Evolutionary conservation across 2,888 invertebrate genomes (phyloP).

Genomic region (Stratiomys singularior): DNA sequence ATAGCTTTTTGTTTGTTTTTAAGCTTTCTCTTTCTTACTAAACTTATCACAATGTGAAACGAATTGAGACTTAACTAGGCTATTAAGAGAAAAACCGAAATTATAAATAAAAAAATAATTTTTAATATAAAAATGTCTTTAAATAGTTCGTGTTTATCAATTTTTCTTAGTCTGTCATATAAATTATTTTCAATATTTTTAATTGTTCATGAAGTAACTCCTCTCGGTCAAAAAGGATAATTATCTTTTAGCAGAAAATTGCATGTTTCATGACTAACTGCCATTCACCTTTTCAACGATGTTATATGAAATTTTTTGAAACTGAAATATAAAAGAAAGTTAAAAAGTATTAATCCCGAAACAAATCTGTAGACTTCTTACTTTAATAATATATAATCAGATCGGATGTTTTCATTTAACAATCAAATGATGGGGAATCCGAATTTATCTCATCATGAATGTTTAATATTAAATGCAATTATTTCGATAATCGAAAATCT

Average conservation of each 20-base stretch:
- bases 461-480: too few relatives aligned
- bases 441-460: conserved; percentile 49
- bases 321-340: conserved; percentile 13
- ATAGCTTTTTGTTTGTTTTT: conserved; percentile 1
- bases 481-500: too few relatives aligned
- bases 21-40: not conserved
- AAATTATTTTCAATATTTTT: conserved; percentile 12
- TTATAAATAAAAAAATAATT: conserved; percentile 35
- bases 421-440: conserved; percentile 55
- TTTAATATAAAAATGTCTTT: conserved; percentile 42
- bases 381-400: conserved; percentile 21
- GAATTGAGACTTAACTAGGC: conserved; percentile 22
- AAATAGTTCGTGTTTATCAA: conserved; percentile 21
- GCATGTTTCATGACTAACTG: conserved; percentile 21
- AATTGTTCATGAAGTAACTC: conserved; percentile 9
- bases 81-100: conserved; percentile 31
- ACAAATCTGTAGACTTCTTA: too few relatives aligned
- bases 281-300: not conserved
- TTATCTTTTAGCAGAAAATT: conserved; percentile 15
- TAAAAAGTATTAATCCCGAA: not conserved
- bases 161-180: conserved; percentile 8
- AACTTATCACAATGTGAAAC: conserved; percentile 34
- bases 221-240: conserved; percentile 14
- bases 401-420: conserved; percentile 53
- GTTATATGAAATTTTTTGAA: conserved; percentile 10